Base-by-base conservation (phyloP, 2,888 invertebrate species). In the Pachymerium ferrugineum region DNA sequence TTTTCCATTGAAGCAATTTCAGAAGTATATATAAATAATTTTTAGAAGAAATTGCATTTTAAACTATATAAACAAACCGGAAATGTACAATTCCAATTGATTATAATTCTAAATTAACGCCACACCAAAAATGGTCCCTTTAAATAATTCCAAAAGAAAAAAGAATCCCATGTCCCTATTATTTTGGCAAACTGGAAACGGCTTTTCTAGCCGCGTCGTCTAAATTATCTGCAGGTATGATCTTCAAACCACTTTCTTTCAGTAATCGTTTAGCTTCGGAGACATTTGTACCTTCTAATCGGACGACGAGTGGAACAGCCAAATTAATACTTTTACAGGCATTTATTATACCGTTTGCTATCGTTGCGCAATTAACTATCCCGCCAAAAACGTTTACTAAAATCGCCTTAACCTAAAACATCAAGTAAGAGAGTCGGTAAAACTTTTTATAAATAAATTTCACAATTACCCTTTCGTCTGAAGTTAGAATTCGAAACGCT, bases 341-440 rank as follows among this genome's bases (percentile, higher is more conserved):
- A 75, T 90, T 88, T 3, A 97, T 90, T 78, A 99, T 92, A 54
- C 99, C 99, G 80, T 91, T 93, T 0, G 99, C 99, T 79, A 99
- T 93, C 0, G 92, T 97, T 4, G 90, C 93, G 84, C 99, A 99
- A 84, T 99, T 97, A 0, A 99, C 98, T 81, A 99, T 99, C 74
- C 99, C 97, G 77, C 96, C 99, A 85, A 99, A 99, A 1, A 99
- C 96, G 85, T 99, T 99, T 0, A 99, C 97, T 76, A 99, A 87
- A 78, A 99, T 92, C 6, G 93, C 90, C 81, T 95, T 93, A 0
- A 99, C 98, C 84, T 85, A 78, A 14, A 76, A 75, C 74, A 70
- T 6, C 74, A 54, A 29, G 68, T 6, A 71, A 68, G 38, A 54
- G 10, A 8, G 19, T 54, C 16, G 35, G 8, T 30, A 10, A 29